Conservation (phyloP, 2,888 invertebrate genomes). For the Callyntrura guangdongensis region DNA sequence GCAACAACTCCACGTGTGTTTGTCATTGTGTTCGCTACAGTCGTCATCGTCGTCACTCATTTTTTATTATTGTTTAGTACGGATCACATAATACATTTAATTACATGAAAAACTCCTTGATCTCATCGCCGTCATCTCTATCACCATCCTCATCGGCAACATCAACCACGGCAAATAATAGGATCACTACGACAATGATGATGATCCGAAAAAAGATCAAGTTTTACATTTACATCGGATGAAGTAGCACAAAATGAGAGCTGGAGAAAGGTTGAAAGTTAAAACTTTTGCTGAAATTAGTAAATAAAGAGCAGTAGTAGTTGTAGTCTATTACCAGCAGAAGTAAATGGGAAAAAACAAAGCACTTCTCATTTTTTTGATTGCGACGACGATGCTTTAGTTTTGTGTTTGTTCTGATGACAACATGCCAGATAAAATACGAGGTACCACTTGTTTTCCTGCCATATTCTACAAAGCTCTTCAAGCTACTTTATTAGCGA, state of each 20-base stretch:
- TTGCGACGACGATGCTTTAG: slow-evolving; percentile 7
- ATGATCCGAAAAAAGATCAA: slow-evolving; percentile 53
- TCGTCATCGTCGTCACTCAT: slow-evolving; percentile 7
- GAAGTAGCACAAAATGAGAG: slow-evolving; percentile 29
- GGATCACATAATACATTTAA: slow-evolving; percentile 68
- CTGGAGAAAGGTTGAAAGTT: slow-evolving; percentile 44
- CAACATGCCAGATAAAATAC: not conserved
- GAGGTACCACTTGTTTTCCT: not conserved
- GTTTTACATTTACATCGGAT: slow-evolving; percentile 49
- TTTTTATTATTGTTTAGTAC: slow-evolving; percentile 44
- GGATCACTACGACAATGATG: slow-evolving; percentile 18
- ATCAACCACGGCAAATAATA: slow-evolving; percentile 57
- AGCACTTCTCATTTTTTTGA: slow-evolving; percentile 37
- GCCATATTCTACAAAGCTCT: not conserved
- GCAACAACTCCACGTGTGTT: slow-evolving; percentile 33
- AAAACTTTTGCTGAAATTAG: slow-evolving; percentile 48
- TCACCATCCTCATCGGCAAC: not conserved
- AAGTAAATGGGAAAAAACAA: not conserved
- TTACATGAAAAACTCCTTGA: slow-evolving; percentile 70
- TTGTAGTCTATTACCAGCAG: not conserved
- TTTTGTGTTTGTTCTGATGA: slow-evolving; percentile 43
- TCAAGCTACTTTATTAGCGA: slow-evolving; percentile 36
- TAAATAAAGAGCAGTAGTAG: not conserved
- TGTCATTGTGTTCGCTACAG: slow-evolving; percentile 42
- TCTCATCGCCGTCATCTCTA: slow-evolving; percentile 38